Conservation (phyloP, 1,140 invertebrate species). For the Trissolcus basalis region DNA sequence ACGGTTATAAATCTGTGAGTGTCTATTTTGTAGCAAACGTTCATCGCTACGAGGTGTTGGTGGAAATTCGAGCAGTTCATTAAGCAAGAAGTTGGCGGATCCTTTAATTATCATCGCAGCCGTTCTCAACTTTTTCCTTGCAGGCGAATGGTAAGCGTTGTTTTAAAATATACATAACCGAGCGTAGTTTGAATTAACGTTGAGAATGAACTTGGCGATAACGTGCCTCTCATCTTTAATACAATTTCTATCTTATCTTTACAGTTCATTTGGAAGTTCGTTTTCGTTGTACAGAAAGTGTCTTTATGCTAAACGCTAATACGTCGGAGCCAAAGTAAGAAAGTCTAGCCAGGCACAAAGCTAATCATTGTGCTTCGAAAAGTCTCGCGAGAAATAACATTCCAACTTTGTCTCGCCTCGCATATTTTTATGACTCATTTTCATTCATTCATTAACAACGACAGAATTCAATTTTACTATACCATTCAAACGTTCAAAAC, state of each 20-base stretch:
- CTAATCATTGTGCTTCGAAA: conserved; percentile 29
- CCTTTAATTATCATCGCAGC: conserved; percentile 27
- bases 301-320: conserved; percentile 44
- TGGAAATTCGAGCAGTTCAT: conserved; percentile 14
- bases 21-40: conserved; percentile 14
- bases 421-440: too few relatives aligned
- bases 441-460: too few relatives aligned
- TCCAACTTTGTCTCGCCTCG: too few relatives aligned
- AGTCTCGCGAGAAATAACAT: too few relatives aligned
- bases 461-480: too few relatives aligned
- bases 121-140: conserved; percentile 9
- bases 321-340: conserved; percentile 16
- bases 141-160: not conserved
- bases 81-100: conserved; percentile 10
- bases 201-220: conserved; percentile 41
- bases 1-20: conserved; percentile 11
- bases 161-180: not conserved
- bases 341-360: conserved; percentile 23
- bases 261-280: conserved; percentile 42
- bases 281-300: conserved; percentile 38
- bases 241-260: conserved; percentile 53
- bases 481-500: too few relatives aligned
- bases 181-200: not conserved
- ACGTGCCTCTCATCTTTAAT: conserved; percentile 27
- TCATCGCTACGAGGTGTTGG: not conserved